A percentile compares a stretch with the other conserved stretches of the same genome.
Conservation (phyloP, 2,113 vertebrate species). For the Archilochus colubris region DNA sequence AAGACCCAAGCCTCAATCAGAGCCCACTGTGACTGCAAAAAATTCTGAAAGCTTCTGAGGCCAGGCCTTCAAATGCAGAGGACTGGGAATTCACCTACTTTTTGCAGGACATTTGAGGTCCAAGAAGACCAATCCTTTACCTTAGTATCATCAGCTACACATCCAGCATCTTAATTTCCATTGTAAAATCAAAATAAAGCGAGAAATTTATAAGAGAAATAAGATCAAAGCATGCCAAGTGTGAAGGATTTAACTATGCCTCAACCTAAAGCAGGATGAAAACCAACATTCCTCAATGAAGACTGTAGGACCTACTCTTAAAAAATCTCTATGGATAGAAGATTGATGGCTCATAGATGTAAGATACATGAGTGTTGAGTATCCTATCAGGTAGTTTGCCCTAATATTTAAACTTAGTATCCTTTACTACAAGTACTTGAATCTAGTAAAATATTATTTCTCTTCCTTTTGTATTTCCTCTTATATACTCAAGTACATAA, state of each 20-base stretch:
- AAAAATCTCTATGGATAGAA: neutral
- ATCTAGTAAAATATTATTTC: neutral
- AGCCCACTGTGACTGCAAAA: neutral
- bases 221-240: neutral
- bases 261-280: neutral
- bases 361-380: neutral
- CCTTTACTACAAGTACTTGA: neutral
- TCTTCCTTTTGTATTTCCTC: neutral
- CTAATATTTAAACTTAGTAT: neutral
- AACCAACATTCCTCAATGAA: neutral
- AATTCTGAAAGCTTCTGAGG: neutral
- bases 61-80: neutral
- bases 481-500: accelerated
- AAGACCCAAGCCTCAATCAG: neutral
- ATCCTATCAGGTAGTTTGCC: neutral
- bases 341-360: neutral
- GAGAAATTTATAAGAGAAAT: neutral
- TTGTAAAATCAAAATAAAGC: neutral
- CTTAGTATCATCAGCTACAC: neutral
- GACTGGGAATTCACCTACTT: neutral
- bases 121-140: neutral
- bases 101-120: neutral
- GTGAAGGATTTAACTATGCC: neutral
- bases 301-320: neutral
- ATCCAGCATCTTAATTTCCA: neutral